Evolutionary conservation across 2,797 vertebrate genomes (phyloP).

Genomic region (Aldrovandia affinis): DNA sequence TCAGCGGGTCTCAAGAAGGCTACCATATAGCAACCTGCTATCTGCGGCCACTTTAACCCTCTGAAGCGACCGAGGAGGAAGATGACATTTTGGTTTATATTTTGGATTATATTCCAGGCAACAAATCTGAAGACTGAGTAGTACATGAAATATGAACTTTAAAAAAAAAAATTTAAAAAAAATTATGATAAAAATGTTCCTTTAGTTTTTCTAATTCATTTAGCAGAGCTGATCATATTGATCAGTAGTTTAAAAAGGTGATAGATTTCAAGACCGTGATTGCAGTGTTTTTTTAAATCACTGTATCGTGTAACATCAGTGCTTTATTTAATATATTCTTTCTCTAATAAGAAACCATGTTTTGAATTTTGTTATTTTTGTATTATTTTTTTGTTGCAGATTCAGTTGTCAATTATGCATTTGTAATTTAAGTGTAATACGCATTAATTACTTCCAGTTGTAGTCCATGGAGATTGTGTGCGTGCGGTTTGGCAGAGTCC

Average conservation of each 20-base stretch:
- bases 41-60: conserved; percentile 76
- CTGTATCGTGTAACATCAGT: conserved; percentile 88
- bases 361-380: conserved; percentile 68
- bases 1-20: conserved; percentile 72
- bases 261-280: conserved; percentile 84
- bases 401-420: conserved; percentile 89
- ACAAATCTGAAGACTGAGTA: conserved; percentile 80
- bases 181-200: too few species aligned
- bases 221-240: conserved; percentile 98
- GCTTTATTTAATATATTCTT: conserved; percentile 84
- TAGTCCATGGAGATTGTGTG: conserved; percentile 88
- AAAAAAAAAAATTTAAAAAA: too few species aligned
- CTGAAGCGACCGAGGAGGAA: conserved; percentile 77
- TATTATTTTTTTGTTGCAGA: conserved; percentile 80
- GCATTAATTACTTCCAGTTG: conserved; percentile 89
- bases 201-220: conserved; percentile 73
- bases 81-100: conserved; percentile 32
- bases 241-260: conserved; percentile 84
- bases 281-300: conserved; percentile 96
- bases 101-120: conserved; percentile 51
- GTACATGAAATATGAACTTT: conserved; percentile 83
- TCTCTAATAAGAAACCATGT: conserved; percentile 74
- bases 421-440: conserved; percentile 93
- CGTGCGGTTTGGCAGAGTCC: conserved; percentile 85
- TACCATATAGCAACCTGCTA: conserved; percentile 71